A percentile compares a stretch with the other conserved stretches of the same genome.
phyloP scores from a whole-genome alignment of 2,113 vertebrate genomes.

The Apeltes quadracus region DNA sequence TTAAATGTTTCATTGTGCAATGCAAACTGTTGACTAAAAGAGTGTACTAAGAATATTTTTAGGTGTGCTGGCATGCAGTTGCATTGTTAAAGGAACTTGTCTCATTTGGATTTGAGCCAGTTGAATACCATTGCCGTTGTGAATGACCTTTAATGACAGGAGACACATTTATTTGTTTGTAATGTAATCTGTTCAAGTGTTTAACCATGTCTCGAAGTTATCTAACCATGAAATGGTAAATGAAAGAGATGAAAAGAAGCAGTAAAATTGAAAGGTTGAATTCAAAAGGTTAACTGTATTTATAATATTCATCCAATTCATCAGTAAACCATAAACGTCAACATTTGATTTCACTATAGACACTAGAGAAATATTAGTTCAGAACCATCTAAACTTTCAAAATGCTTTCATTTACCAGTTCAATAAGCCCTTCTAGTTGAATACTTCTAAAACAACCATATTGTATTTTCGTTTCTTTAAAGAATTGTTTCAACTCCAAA shows the following conservation, averaged over 20 bases:
- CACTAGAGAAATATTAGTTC: background rate
- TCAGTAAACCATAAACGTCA: background rate
- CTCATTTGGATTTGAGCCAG: background rate
- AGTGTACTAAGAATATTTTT: background rate
- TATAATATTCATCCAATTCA: background rate
- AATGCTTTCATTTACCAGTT: background rate
- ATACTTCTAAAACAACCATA: background rate
- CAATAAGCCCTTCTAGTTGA: background rate
- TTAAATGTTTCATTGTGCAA: background rate
- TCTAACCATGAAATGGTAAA: background rate
- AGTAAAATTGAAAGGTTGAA: conserved; percentile 3
- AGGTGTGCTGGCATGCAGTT: background rate
- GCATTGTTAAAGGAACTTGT: background rate
- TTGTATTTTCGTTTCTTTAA: background rate
- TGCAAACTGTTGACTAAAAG: background rate
- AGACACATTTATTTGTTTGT: background rate
- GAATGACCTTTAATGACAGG: background rate
- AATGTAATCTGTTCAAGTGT: background rate
- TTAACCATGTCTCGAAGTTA: background rate
- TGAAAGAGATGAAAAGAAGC: background rate
- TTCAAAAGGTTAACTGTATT: background rate
- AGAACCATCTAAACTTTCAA: background rate
- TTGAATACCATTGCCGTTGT: background rate
- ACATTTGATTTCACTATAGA: background rate
- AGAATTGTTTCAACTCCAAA: background rate